Conservation (phyloP, 2,797 vertebrate species). For the Benthosema pterotum region DNA sequence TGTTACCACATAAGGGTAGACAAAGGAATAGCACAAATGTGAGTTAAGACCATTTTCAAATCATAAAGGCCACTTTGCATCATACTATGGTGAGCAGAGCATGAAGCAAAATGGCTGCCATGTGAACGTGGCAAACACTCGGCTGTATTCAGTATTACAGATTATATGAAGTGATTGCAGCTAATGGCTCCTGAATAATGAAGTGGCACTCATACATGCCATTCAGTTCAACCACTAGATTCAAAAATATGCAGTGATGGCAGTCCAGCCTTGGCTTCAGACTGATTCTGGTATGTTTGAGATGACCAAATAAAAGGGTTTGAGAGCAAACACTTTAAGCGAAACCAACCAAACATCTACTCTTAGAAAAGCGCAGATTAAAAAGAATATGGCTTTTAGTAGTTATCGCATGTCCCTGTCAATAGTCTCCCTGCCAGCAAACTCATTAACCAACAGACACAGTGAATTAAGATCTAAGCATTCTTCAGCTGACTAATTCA, state of each 20-base stretch:
- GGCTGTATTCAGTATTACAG: slow-evolving; percentile 47
- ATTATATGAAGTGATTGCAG: slow-evolving; percentile 29
- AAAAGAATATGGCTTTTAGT: slow-evolving; percentile 80
- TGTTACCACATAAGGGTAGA: slow-evolving; percentile 46
- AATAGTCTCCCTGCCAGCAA: slow-evolving; percentile 65
- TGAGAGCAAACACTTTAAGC: slow-evolving; percentile 44
- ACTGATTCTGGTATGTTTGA: slow-evolving; percentile 11
- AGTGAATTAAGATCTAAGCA: slow-evolving; percentile 37
- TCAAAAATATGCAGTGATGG: slow-evolving; percentile 16
- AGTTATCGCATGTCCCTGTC: slow-evolving; percentile 67
- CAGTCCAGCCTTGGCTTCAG: slow-evolving; percentile 49
- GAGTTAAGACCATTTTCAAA: slow-evolving; percentile 23
- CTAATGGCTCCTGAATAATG: slow-evolving; percentile 37
- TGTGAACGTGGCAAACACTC: slow-evolving; percentile 24
- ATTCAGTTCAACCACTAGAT: slow-evolving; percentile 12
- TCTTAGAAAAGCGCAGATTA: slow-evolving; percentile 65
- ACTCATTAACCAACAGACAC: slow-evolving; percentile 57
- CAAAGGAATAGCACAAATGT: slow-evolving; percentile 8
- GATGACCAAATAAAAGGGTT: slow-evolving; percentile 11
- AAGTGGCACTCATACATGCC: slow-evolving; percentile 28
- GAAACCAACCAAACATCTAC: slow-evolving; percentile 21
- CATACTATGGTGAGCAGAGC: too few species aligned
- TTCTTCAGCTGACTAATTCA: slow-evolving; percentile 19
- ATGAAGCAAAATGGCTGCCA: too few species aligned
- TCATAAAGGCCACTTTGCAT: too few species aligned